Conservation (phyloP, 2,888 invertebrate species). For the Agrotis exclamationis region DNA sequence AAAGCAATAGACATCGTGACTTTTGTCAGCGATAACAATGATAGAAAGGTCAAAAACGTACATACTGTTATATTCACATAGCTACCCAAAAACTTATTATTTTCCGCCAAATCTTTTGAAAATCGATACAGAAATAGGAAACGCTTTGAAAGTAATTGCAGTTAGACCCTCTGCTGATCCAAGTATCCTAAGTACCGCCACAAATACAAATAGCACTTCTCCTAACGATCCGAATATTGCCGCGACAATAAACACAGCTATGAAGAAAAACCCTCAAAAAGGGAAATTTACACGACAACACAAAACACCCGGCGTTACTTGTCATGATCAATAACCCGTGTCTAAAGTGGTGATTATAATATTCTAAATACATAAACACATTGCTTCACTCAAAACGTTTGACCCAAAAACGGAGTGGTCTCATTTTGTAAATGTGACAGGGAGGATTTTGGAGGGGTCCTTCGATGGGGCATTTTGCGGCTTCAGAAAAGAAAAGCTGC, state of each 20-base stretch:
- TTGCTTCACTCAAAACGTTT: constrained; percentile 68
- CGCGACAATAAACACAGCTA: constrained; percentile 16
- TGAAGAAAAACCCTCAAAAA: constrained; percentile 20
- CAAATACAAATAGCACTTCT: constrained; percentile 30
- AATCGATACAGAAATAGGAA: background rate
- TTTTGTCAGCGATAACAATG: no score
- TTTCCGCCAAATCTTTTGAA: background rate
- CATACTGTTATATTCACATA: no score
- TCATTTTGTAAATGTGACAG: constrained; percentile 62
- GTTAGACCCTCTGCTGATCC: background rate
- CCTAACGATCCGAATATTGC: constrained; percentile 14
- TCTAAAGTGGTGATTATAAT: constrained; percentile 52
- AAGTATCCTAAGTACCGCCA: constrained; percentile 15
- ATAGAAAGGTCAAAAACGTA: no score
- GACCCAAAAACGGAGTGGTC: constrained; percentile 77
- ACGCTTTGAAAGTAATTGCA: background rate
- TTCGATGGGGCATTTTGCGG: constrained; percentile 50
- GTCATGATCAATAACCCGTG: constrained; percentile 49
- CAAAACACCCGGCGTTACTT: constrained; percentile 14
- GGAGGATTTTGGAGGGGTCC: constrained; percentile 57
- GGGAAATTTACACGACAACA: constrained; percentile 6
- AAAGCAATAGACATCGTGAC: no score
- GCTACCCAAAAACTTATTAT: no score
- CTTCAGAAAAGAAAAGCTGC: constrained; percentile 30
- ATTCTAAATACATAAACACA: constrained; percentile 61